phyloP scores from a whole-genome alignment of 2,797 vertebrate species.

The Phataginus tricuspis region DNA sequence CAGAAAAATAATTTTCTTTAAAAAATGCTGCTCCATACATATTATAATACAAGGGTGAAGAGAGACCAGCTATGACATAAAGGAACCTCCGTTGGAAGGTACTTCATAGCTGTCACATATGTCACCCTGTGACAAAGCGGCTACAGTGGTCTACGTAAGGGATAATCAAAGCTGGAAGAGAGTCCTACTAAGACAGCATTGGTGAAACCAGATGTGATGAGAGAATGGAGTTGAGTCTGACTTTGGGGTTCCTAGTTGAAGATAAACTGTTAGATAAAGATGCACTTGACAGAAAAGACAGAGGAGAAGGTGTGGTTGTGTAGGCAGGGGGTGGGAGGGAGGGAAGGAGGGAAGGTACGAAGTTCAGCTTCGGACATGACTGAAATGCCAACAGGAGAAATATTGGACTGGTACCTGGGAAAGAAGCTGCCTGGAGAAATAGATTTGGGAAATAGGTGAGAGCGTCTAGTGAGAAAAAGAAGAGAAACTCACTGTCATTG shows the following conservation, averaged over 20 bases:
- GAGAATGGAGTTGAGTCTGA: too few species aligned
- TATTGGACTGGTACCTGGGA: too few species aligned
- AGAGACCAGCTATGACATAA: not conserved
- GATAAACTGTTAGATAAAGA: too few species aligned
- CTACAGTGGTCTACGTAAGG: not conserved
- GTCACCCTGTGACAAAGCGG: not conserved
- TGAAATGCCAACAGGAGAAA: too few species aligned
- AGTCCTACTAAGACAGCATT: too few species aligned
- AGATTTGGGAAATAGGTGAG: not conserved
- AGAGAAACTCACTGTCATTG: not conserved
- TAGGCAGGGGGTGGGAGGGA: too few species aligned
- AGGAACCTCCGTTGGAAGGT: not conserved
- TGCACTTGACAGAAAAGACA: too few species aligned
- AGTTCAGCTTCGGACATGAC: too few species aligned
- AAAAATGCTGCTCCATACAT: not conserved
- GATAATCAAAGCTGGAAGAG: too few species aligned
- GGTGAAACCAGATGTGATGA: too few species aligned
- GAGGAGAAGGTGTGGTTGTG: too few species aligned
- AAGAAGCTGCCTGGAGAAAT: not conserved
- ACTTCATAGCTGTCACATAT: not conserved
- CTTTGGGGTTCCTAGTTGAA: too few species aligned
- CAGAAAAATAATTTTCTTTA: constrained; percentile 21
- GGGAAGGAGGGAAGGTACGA: not conserved
- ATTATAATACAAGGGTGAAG: not conserved
- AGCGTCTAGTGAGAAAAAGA: not conserved